Evolutionary conservation across 1,140 invertebrate species (phyloP), one percentile per base, ranked within the genome.

Genomic region (Diploscapter pachys): DNA sequence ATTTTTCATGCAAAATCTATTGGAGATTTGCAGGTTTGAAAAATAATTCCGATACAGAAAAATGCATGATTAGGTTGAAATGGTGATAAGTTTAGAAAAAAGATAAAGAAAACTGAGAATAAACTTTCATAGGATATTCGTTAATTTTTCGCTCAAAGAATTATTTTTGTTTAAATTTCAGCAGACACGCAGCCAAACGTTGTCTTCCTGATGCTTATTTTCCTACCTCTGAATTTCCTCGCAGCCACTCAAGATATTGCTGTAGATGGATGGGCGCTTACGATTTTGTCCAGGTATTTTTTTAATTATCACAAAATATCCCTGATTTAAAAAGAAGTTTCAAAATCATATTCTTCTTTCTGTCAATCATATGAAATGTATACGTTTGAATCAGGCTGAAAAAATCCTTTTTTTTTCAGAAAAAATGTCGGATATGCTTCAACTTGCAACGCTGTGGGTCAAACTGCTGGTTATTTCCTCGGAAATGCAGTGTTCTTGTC

Each of bases 201-300:
- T 68, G 88, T 88, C 52, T 85, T 92, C 52, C 87, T 99, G 4
- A 96, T 95, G 5, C 80, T 89, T 48, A 89, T 94, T 65, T 99
- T 99, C 88, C 93, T 99, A 84, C 88, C 90, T 68, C 88, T 99
- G 2, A 98, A 97, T 83, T 96, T 98, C 81, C 88, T 99, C 67
- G 96, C 95, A 9, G 96, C 97, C 2, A 99, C 96, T 49, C 97
- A 99, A 88, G 97, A 99, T 87, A 98, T 99, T 85, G 96, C 95
- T 71, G 96, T 99, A 2, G 97, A 99, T 90, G 97, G 97, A 3
- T 99, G 97, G 97, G 96, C 96, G 2, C 87, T 99, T 2, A 99
- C 96, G 3, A 99, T 99, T 93, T 88, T 99, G 3, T 93, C 95
- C 86, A 92, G 92, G 91, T 92, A 76, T 3, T 48, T 78, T 75